These are phyloP conservation scores for Sarcophaga rosellei DNA, from an alignment of 2,888 invertebrate genomes.

Conservation along the genomic window DNA sequence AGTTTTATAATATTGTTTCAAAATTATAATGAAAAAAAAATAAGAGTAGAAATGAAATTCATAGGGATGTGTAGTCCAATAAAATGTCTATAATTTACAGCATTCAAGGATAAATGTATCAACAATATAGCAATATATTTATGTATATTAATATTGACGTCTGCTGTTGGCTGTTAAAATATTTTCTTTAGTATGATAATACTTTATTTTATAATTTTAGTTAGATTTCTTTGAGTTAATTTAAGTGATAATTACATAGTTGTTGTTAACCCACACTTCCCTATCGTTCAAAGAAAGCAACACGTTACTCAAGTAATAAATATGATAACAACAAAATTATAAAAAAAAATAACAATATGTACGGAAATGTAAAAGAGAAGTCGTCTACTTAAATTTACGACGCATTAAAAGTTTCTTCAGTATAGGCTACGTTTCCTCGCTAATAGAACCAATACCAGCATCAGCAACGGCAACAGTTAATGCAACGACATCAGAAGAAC, in stretches of 20 bases:
- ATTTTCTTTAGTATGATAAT: too few relatives aligned
- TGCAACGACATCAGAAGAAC: constrained; percentile 55
- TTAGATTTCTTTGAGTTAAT: too few relatives aligned
- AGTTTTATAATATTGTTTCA: neutral
- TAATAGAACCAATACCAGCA: constrained; percentile 70
- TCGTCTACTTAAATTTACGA: constrained; percentile 74
- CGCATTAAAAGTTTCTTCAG: constrained; percentile 81
- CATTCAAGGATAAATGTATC: neutral
- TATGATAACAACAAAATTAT: neutral
- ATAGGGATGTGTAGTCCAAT: neutral
- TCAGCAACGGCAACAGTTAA: constrained; percentile 70
- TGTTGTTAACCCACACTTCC: too few relatives aligned
- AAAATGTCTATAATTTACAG: neutral
- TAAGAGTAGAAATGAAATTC: too few relatives aligned
- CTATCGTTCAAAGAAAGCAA: too few relatives aligned
- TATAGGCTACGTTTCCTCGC: constrained; percentile 82
- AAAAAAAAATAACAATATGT: neutral
- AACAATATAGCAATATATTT: too few relatives aligned
- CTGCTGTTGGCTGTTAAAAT: too few relatives aligned
- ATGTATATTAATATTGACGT: too few relatives aligned
- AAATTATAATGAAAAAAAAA: too few relatives aligned
- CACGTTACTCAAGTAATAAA: too few relatives aligned
- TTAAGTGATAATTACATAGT: too few relatives aligned
- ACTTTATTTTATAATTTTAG: too few relatives aligned
- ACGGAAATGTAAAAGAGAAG: neutral